Percentiles rank a stretch among this genome's conserved stretches.
phyloP scores from a whole-genome alignment of 2,113 vertebrate species.

The Thalassoma bifasciatum region DNA sequence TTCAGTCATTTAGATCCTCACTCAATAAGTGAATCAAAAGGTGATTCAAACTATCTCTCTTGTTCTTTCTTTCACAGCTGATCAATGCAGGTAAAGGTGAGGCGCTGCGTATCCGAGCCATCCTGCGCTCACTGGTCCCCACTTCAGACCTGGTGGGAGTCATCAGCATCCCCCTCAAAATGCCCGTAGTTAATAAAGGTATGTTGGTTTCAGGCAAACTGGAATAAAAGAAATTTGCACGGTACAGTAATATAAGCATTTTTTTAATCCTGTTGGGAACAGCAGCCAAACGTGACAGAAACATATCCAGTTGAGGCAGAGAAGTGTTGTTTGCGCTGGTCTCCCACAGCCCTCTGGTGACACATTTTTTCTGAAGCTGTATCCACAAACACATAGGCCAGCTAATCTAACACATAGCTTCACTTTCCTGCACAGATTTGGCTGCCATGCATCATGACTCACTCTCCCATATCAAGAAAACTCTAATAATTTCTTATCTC shows the following conservation, averaged over 20 bases:
- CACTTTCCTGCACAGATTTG: background rate
- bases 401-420: background rate
- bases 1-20: background rate
- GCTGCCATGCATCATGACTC: background rate
- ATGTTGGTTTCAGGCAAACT: slow-evolving; percentile 16
- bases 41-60: background rate
- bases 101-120: slow-evolving; percentile 95
- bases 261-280: background rate
- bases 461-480: background rate
- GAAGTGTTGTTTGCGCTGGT: background rate
- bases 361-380: slow-evolving; percentile 8
- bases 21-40: background rate
- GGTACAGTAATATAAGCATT: background rate
- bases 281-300: slow-evolving; percentile 2
- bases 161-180: slow-evolving; percentile 95
- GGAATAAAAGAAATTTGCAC: background rate
- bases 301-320: background rate
- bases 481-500: slow-evolving; percentile 17
- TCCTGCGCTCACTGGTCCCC: slow-evolving; percentile 95
- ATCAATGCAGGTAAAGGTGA: slow-evolving; percentile 98
- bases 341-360: background rate
- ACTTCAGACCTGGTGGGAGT: slow-evolving; percentile 94
- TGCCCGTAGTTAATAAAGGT: slow-evolving; percentile 96
- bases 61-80: slow-evolving; percentile 82
- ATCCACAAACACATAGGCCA: slow-evolving; percentile 20